These are phyloP conservation scores for Montipora capitata DNA, from an alignment of 92 coral and sea anemone species.

Conservation along the genomic window DNA sequence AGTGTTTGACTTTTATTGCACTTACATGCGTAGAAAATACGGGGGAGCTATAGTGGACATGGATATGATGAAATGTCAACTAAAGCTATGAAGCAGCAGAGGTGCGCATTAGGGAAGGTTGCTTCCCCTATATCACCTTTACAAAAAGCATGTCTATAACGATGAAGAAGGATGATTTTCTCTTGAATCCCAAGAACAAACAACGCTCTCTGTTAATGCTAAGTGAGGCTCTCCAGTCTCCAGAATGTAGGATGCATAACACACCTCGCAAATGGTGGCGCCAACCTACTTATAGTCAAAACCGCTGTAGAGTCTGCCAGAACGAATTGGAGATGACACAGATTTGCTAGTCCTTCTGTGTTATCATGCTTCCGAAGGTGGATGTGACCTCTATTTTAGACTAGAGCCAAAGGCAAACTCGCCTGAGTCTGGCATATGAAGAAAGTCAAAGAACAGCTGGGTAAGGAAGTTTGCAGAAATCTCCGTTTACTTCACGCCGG, in stretches of 20 bases:
- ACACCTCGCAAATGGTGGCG: constrained; percentile 17
- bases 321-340: not conserved
- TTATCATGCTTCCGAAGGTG: too few species aligned
- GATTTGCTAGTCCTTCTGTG: too few species aligned
- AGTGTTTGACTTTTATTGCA: constrained; percentile 31
- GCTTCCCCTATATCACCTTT: constrained; percentile 11
- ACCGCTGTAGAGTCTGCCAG: constrained; percentile 36
- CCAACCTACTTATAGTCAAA: not conserved
- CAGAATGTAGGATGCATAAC: not conserved
- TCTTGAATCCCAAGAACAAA: not conserved
- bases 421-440: constrained; percentile 23
- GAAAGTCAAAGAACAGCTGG: too few species aligned
- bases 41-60: constrained; percentile 9
- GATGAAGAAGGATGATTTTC: constrained; percentile 46
- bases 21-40: constrained; percentile 28
- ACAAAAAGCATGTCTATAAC: not conserved
- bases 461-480: constrained; percentile 39
- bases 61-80: too few species aligned
- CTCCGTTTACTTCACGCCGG: not conserved
- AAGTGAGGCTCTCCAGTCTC: not conserved
- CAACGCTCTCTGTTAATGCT: too few species aligned
- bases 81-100: constrained; percentile 38
- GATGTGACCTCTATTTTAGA: constrained; percentile 11
- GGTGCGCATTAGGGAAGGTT: constrained; percentile 50
- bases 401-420: constrained; percentile 62